phyloP scores from a whole-genome alignment of 2,113 vertebrate species.

The Tichodroma muraria region DNA sequence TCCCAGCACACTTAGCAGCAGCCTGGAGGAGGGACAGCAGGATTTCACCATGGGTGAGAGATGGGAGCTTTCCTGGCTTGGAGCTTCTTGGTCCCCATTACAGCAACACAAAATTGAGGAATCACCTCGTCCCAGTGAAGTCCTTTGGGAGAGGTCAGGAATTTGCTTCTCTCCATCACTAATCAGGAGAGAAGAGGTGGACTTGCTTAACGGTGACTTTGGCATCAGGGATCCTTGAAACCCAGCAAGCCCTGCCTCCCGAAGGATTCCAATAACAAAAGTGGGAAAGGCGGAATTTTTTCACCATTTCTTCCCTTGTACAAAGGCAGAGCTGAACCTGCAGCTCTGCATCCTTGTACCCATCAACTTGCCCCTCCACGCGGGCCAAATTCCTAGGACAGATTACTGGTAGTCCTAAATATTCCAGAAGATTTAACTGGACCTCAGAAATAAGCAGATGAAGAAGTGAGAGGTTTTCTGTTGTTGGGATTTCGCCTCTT shows the following conservation, averaged over 20 bases:
- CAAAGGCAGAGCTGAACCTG: not conserved
- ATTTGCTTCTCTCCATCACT: not conserved
- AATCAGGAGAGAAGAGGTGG: not conserved
- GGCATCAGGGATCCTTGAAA: not conserved
- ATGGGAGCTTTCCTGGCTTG: not conserved
- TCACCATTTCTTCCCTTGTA: not conserved
- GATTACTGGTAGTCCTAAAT: not conserved
- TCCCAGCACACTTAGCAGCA: not conserved
- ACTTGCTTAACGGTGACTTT: accelerated
- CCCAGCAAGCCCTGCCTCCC: not conserved
- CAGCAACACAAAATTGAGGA: not conserved
- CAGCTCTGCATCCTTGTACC: no score
- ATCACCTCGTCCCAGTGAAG: not conserved
- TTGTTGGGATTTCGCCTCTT: not conserved
- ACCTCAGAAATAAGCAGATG: not conserved
- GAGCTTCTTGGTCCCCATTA: not conserved
- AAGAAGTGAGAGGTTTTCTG: not conserved
- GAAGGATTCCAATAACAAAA: not conserved
- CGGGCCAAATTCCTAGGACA: not conserved
- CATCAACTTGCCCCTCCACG: not conserved
- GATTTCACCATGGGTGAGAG: not conserved
- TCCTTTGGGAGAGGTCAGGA: not conserved
- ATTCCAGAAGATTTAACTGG: not conserved
- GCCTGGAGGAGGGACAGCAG: not conserved
- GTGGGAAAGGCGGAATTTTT: not conserved